Percentiles rank a stretch among this genome's conserved stretches.
phyloP scores from a whole-genome alignment of 1,140 invertebrate genomes.

The Trachelipus rathkii region DNA sequence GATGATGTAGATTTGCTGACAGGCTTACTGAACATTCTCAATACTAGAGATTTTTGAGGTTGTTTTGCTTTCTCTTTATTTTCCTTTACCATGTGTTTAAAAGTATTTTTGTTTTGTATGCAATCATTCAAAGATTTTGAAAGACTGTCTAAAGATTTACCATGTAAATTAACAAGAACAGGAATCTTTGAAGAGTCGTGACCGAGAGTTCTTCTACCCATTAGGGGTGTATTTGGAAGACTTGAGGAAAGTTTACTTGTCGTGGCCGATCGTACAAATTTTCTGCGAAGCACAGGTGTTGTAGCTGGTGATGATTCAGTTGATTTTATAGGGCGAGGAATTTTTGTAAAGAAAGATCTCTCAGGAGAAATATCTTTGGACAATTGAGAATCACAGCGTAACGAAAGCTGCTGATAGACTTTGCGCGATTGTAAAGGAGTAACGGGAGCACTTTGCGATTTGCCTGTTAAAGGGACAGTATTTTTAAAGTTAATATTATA shows the following conservation, averaged over 20 bases:
- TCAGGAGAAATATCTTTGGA: conserved; percentile 18
- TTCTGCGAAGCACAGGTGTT: conserved; percentile 31
- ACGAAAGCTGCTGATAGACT: too few species aligned
- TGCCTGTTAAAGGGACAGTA: background rate
- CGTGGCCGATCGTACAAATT: background rate
- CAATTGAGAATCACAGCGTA: background rate
- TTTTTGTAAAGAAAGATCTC: conserved; percentile 25
- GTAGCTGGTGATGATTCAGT: conserved; percentile 34
- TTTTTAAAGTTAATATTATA: too few species aligned
- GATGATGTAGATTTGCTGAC: too few species aligned
- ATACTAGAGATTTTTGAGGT: too few species aligned
- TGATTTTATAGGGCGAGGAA: conserved; percentile 24
- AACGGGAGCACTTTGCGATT: conserved; percentile 31
- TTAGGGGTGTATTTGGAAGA: background rate
- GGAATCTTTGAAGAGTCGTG: background rate
- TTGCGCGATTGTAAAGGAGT: conserved; percentile 20
- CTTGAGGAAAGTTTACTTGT: background rate
- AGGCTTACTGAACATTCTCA: too few species aligned
- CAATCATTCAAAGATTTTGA: too few species aligned
- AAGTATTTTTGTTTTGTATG: too few species aligned
- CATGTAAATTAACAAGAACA: background rate
- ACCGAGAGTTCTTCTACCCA: background rate
- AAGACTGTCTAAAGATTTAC: too few species aligned
- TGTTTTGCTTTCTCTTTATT: too few species aligned
- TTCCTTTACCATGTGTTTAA: too few species aligned